These are phyloP conservation scores for Hydropsyche betteni DNA, from an alignment of 2,888 invertebrate species.

Conservation along the genomic window DNA sequence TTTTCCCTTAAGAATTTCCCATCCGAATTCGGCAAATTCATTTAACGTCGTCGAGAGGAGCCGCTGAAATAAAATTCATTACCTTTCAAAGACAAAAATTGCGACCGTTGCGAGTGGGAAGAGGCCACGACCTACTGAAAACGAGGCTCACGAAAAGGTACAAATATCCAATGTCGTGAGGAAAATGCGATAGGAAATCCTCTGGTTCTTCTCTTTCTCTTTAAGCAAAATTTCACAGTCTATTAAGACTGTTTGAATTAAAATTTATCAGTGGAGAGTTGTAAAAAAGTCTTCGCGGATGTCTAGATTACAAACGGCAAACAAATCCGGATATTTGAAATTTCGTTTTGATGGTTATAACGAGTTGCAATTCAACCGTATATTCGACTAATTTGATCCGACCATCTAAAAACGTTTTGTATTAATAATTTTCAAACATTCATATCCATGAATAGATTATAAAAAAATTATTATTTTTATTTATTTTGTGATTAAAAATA, in stretches of 20 bases:
- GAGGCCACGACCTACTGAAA: background rate
- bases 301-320: constrained; percentile 24
- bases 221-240: constrained; percentile 33
- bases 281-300: constrained; percentile 4
- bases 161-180: too few species aligned
- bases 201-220: background rate
- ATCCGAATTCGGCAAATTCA: constrained; percentile 34
- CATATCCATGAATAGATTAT: too few species aligned
- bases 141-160: background rate
- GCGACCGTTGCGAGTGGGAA: background rate
- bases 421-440: too few species aligned
- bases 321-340: constrained; percentile 2
- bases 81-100: constrained; percentile 41
- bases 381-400: too few species aligned
- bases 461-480: too few species aligned
- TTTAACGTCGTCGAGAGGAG: constrained; percentile 31
- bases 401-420: too few species aligned
- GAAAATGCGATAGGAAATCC: constrained; percentile 5
- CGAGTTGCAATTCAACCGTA: too few species aligned
- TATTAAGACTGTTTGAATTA: constrained; percentile 40
- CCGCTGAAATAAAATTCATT: constrained; percentile 40
- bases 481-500: too few species aligned
- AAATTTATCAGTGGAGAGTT: constrained; percentile 36
- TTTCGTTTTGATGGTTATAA: background rate
- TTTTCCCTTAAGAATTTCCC: background rate